phyloP scores from a whole-genome alignment of 2,888 invertebrate genomes.

The Caenorhabditis japonica region DNA sequence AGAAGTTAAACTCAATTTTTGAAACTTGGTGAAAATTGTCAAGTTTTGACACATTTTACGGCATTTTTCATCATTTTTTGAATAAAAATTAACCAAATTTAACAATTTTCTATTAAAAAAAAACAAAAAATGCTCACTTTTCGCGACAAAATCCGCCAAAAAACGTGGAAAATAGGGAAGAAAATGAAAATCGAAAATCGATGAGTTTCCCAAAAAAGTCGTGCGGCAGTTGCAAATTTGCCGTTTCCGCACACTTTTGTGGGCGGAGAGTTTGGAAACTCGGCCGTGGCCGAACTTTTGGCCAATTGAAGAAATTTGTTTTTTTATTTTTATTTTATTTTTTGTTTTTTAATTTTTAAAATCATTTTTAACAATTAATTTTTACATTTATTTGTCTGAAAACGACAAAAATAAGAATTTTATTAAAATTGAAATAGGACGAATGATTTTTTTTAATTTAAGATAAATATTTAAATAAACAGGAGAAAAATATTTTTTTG shows the following conservation, averaged over 20 bases:
- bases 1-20: no score
- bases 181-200: constrained; percentile 19
- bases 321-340: constrained; percentile 7
- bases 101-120: constrained; percentile 3
- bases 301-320: no score
- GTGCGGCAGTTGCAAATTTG: constrained; percentile 8
- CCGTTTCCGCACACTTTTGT: constrained; percentile 30
- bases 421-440: no score
- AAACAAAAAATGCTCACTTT: constrained; percentile 7
- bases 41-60: no score
- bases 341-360: neutral
- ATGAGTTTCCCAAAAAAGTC: constrained; percentile 29
- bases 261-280: constrained; percentile 15
- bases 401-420: no score
- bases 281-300: constrained; percentile 17
- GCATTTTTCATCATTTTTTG: no score
- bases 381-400: no score
- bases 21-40: no score
- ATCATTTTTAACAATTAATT: no score
- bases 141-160: neutral
- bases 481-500: no score
- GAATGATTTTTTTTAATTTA: no score
- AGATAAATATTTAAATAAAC: no score
- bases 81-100: neutral
- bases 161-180: constrained; percentile 7